Evolutionary conservation across 2,888 invertebrate genomes (phyloP).

Genomic region (Scaptomyza polygonia): DNA sequence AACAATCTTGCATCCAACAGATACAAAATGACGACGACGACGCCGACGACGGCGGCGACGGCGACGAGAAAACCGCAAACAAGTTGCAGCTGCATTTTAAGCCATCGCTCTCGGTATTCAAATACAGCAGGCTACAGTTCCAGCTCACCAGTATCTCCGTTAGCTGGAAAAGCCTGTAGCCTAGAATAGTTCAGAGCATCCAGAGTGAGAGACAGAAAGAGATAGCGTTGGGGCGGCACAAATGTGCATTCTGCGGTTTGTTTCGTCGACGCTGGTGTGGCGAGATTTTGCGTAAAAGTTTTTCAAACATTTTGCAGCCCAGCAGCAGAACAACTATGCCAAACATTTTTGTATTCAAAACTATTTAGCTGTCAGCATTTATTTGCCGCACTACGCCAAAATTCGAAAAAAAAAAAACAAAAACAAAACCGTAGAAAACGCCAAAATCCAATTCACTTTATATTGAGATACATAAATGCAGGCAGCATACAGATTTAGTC

Average conservation of each 20-base stretch:
- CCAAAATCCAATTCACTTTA: constrained; percentile 34
- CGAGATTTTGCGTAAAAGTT: constrained; percentile 76
- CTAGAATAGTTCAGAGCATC: constrained; percentile 8
- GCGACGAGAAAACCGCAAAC: constrained; percentile 66
- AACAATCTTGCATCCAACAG: constrained; percentile 65
- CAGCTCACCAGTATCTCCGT: constrained; percentile 3
- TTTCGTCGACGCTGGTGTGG: constrained; percentile 28
- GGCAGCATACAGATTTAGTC: background rate
- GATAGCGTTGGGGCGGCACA: constrained; percentile 19
- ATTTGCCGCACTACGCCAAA: constrained; percentile 25
- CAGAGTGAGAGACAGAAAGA: background rate
- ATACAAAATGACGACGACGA: constrained; percentile 38
- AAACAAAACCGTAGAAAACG: background rate
- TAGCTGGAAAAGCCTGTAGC: no score
- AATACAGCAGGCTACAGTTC: constrained; percentile 11
- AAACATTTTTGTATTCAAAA: constrained; percentile 76
- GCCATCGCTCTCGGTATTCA: constrained; percentile 30
- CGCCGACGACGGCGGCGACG: constrained; percentile 35
- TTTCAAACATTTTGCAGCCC: constrained; percentile 65
- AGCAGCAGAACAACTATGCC: constrained; percentile 61
- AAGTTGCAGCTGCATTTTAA: constrained; percentile 66
- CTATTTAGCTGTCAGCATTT: constrained; percentile 75
- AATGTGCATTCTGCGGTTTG: constrained; percentile 74
- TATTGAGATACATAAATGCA: constrained; percentile 36
- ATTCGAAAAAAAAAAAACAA: background rate